Percentiles rank a stretch among this genome's conserved stretches.
Evolutionary conservation across 2,888 invertebrate genomes (phyloP).

Genomic region (Pristionchus maxplancki): DNA sequence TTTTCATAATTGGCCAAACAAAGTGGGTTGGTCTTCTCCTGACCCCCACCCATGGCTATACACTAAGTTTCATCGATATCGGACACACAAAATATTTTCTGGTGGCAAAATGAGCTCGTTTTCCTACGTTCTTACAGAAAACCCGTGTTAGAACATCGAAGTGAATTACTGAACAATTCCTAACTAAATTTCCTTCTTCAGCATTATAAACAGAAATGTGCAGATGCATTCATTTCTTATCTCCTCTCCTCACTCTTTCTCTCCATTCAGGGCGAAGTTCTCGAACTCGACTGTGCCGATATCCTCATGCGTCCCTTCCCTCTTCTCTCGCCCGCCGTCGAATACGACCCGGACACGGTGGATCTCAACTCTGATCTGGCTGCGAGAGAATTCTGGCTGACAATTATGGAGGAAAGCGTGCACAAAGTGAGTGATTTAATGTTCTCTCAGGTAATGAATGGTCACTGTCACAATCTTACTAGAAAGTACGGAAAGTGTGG

Average conservation of each 20-base stretch:
- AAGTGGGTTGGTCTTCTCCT: no score
- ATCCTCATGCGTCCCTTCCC: conserved; percentile 84
- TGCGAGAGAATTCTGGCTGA: conserved; percentile 92
- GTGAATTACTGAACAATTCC: no score
- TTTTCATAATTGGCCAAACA: no score
- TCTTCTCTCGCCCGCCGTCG: conserved; percentile 85
- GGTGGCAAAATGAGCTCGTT: no score
- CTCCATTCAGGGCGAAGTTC: conserved; percentile 79
- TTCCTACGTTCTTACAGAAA: no score
- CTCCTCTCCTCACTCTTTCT: background rate
- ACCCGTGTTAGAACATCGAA: no score
- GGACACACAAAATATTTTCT: no score
- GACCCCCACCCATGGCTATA: no score
- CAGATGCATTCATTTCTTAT: background rate
- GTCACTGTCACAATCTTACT: background rate
- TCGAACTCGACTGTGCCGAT: conserved; percentile 82
- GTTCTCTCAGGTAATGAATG: background rate
- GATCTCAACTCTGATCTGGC: conserved; percentile 90
- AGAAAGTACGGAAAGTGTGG: background rate
- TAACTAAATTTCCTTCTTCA: no score
- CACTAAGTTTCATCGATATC: no score
- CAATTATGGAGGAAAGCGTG: conserved; percentile 89
- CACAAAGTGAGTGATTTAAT: conserved; percentile 81
- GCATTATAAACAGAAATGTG: no score
- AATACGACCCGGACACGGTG: conserved; percentile 92